Evolutionary conservation across 2,888 invertebrate genomes (phyloP), one percentile per base, ranked within the genome.

Genomic region (Parapristionchus giblindavisi): DNA sequence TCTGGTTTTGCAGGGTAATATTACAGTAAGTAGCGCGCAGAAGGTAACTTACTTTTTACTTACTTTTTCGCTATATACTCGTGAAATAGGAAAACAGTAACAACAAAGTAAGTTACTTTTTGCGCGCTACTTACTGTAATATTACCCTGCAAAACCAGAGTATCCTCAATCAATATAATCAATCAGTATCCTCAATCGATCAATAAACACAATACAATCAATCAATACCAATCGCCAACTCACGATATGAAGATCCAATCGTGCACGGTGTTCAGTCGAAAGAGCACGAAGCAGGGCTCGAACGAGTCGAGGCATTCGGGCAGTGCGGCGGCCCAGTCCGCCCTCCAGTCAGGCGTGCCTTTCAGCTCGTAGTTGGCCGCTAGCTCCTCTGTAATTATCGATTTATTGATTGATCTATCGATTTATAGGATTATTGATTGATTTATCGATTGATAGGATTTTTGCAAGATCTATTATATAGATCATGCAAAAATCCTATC

Each of bases 261-360:
- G 89, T 94, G 93, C 0, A 94, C 94, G 48, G 84, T 81, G 70
- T 90, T 90, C 68, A 90, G 81, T 61, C 94, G 92, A 89, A 93
- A 95, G 72, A 99, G 90, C 81, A 99, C 92, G 88, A 95, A 99
- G 84, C 95, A 94, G 32, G 98, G 98, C 84, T 86, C 85, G 75
- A 93, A 86, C 32, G 89, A 88, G 48, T 90, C 89, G 36, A 90
- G 82, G 54, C 85, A 82, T 3, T 88, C 86, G 27, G 84, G 84
- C 36, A 87, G 77, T 43, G 83, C 82, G 5, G 83, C 83, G 48
- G 77, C 71, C 87, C 87, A 87, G 71, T 87, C 87, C 29, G 82
- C 82, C 27, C 81, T 78, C 87, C 87, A 87, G 72, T 87, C 87
- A 52, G 83, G 79, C 17, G 78, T 80, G 38, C 83, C 84, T 56